A percentile compares a stretch with the other conserved stretches of the same genome.
phyloP scores from a whole-genome alignment of 2,888 invertebrate species.

The Drosophila affinis region DNA sequence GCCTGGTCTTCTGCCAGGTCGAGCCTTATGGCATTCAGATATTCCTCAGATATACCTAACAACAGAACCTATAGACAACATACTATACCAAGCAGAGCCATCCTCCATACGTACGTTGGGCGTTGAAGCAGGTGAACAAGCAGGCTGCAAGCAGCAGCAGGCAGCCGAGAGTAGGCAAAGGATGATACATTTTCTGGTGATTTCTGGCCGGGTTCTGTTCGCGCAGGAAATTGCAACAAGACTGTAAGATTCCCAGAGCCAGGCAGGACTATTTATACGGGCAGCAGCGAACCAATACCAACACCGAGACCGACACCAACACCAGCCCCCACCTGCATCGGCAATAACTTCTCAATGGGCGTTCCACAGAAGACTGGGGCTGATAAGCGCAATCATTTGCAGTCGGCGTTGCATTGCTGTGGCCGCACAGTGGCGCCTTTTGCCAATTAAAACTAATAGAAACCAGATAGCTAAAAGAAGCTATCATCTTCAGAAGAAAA shows the following conservation, averaged over 20 bases:
- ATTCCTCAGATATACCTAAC: constrained; percentile 38
- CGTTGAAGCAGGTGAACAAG: constrained; percentile 18
- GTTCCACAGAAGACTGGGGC: constrained; percentile 37
- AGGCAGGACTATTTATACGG: constrained; percentile 53
- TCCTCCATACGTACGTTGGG: constrained; percentile 18
- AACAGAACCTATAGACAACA: background rate
- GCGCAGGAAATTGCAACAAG: constrained; percentile 31
- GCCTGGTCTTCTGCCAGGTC: constrained; percentile 32
- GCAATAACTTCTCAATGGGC: constrained; percentile 26
- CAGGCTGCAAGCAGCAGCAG: constrained; percentile 9
- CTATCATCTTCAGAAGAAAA: no score
- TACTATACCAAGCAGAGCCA: background rate
- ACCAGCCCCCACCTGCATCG: background rate
- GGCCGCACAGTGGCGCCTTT: background rate
- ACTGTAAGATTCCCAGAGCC: constrained; percentile 43
- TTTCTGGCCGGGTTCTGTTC: constrained; percentile 20
- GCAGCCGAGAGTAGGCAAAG: constrained; percentile 3
- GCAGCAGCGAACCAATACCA: background rate
- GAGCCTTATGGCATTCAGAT: constrained; percentile 32
- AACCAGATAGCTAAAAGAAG: no score
- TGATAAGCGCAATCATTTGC: constrained; percentile 45
- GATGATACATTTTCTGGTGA: constrained; percentile 24
- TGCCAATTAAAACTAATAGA: background rate
- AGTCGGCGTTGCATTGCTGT: background rate
- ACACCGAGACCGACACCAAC: background rate